These are phyloP conservation scores for Rambutsinella grinnellia DNA, from an alignment of 2,888 invertebrate species.

Conservation along the genomic window DNA sequence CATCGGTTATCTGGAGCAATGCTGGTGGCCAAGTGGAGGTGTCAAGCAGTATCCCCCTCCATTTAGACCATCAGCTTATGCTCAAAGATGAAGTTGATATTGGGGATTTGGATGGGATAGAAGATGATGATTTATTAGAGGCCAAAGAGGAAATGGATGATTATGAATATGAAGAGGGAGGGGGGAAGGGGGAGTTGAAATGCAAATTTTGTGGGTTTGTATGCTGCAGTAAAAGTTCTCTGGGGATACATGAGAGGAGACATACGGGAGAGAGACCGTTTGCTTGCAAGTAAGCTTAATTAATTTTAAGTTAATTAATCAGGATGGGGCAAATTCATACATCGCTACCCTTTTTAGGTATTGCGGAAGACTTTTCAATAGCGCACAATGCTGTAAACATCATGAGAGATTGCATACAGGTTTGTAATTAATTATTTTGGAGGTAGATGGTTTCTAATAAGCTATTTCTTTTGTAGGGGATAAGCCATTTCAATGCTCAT, in stretches of 20 bases:
- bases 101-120: conserved; percentile 40
- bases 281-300: conserved; percentile 56
- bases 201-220: conserved; percentile 61
- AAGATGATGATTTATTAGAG: conserved; percentile 45
- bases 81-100: conserved; percentile 40
- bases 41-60: not conserved
- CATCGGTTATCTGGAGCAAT: conserved; percentile 22
- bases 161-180: conserved; percentile 20
- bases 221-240: conserved; percentile 54
- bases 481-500: conserved; percentile 57
- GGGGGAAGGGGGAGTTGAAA: conserved; percentile 55
- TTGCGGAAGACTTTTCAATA: conserved; percentile 57
- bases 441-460: not conserved
- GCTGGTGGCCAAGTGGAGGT: conserved; percentile 9
- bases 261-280: conserved; percentile 59
- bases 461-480: conserved; percentile 26
- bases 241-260: conserved; percentile 58
- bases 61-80: not conserved
- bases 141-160: conserved; percentile 45
- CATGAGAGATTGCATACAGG: conserved; percentile 56
- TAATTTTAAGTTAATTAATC: conserved; percentile 5
- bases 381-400: conserved; percentile 60
- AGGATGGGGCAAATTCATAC: too few relatives aligned
- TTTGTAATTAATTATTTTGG: not conserved
- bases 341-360: conserved; percentile 43